Evolutionary conservation across 92 coral and sea anemone species (phyloP).

Genomic region (Palythoa heliodiscus): DNA sequence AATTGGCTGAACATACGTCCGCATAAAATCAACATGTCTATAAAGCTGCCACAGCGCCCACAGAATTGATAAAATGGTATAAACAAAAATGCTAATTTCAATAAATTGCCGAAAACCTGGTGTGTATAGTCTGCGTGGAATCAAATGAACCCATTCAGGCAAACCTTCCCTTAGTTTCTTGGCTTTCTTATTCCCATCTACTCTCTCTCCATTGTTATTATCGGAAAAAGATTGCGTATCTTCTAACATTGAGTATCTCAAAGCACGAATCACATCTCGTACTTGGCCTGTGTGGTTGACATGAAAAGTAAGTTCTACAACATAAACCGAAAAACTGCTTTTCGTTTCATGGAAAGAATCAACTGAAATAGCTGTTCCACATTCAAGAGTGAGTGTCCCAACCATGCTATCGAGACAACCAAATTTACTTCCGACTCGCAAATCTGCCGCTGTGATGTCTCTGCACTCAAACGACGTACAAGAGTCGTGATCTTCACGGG

Average conservation of each 20-base stretch:
- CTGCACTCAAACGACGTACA: conserved; percentile 64
- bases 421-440: conserved; percentile 88
- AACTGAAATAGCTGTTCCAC: conserved; percentile 57
- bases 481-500: conserved; percentile 65
- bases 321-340: conserved; percentile 48
- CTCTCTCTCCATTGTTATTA: background rate
- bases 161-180: conserved; percentile 79
- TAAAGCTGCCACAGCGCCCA: conserved; percentile 99
- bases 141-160: conserved; percentile 90
- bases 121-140: conserved; percentile 86
- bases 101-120: conserved; percentile 66
- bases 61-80: conserved; percentile 80
- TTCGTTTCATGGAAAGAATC: conserved; percentile 32
- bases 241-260: conserved; percentile 71
- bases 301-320: conserved; percentile 79
- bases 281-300: conserved; percentile 94
- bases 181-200: conserved; percentile 4
- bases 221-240: conserved; percentile 29
- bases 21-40: conserved; percentile 91
- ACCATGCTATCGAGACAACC: conserved; percentile 91
- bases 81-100: conserved; percentile 73
- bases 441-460: conserved; percentile 86
- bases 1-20: conserved; percentile 82
- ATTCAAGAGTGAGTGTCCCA: conserved; percentile 83
- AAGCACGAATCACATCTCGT: conserved; percentile 82